Evolutionary conservation across 2,888 invertebrate genomes (phyloP).

Genomic region (Phortica magna): DNA sequence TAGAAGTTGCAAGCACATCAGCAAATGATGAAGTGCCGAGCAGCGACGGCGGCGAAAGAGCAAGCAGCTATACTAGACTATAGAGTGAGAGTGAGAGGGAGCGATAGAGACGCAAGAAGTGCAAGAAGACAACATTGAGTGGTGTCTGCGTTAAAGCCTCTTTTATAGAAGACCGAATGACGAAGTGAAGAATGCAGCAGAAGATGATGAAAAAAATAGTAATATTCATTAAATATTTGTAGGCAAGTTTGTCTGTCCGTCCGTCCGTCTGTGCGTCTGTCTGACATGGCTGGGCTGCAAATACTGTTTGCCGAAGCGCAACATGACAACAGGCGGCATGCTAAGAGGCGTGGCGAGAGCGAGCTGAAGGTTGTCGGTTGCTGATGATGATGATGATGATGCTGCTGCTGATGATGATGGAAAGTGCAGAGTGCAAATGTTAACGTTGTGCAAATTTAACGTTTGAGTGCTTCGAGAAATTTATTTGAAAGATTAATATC

Average conservation of each 20-base stretch:
- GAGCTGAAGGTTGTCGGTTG: not conserved
- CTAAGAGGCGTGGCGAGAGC: conserved; percentile 13
- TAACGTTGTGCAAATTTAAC: conserved; percentile 44
- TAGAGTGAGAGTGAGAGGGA: too few relatives aligned
- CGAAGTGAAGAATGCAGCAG: conserved; percentile 15
- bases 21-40: conserved; percentile 27
- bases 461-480: conserved; percentile 60
- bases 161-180: too few relatives aligned
- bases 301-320: not conserved
- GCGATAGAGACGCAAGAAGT: too few relatives aligned
- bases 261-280: not conserved
- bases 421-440: not conserved
- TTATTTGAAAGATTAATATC: conserved; percentile 61
- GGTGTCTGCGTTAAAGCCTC: too few relatives aligned
- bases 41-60: too few relatives aligned
- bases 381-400: not conserved
- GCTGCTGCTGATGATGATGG: not conserved
- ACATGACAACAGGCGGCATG: not conserved
- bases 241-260: conserved; percentile 29
- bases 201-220: conserved; percentile 32
- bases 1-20: not conserved
- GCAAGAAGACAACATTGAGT: too few relatives aligned
- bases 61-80: too few relatives aligned
- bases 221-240: conserved; percentile 66
- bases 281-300: not conserved